A percentile compares a stretch with the other conserved stretches of the same genome.
Conservation (phyloP, 2,113 vertebrate genomes). For the Aviceda subcristata region DNA sequence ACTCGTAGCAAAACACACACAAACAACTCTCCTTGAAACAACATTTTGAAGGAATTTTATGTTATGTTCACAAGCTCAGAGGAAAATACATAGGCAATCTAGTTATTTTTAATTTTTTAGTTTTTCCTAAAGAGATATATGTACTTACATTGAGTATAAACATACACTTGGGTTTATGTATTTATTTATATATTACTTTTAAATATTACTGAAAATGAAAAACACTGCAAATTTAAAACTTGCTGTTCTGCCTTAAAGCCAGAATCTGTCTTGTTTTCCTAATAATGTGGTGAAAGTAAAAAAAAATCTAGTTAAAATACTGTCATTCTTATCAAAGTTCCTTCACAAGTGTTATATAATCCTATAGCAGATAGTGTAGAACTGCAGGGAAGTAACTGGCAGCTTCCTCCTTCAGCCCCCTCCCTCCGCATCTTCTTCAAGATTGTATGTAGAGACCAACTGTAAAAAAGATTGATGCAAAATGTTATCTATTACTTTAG, state of each 20-base stretch:
- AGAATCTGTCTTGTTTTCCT: not conserved
- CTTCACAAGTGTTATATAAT: not conserved
- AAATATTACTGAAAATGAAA: not conserved
- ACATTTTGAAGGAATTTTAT: not conserved
- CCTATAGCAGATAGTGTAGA: not conserved
- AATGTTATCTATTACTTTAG: not conserved
- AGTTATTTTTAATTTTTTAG: not conserved
- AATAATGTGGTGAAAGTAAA: not conserved
- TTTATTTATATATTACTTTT: not conserved
- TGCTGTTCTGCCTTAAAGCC: not conserved
- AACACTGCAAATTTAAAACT: not conserved
- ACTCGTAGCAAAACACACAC: rapidly evolving
- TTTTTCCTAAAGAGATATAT: not conserved
- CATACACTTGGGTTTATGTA: not conserved
- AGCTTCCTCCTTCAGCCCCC: not conserved
- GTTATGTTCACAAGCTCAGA: not conserved
- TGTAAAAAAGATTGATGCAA: not conserved
- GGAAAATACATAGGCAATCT: not conserved
- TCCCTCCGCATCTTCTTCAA: not conserved
- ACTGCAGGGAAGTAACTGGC: not conserved
- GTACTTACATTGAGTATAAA: not conserved
- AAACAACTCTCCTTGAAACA: not conserved
- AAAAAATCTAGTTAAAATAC: not conserved
- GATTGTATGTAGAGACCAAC: not conserved
- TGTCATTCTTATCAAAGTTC: not conserved